Evolutionary conservation across 2,113 vertebrate genomes (phyloP).

Genomic region (Eudyptes chrysolophus): DNA sequence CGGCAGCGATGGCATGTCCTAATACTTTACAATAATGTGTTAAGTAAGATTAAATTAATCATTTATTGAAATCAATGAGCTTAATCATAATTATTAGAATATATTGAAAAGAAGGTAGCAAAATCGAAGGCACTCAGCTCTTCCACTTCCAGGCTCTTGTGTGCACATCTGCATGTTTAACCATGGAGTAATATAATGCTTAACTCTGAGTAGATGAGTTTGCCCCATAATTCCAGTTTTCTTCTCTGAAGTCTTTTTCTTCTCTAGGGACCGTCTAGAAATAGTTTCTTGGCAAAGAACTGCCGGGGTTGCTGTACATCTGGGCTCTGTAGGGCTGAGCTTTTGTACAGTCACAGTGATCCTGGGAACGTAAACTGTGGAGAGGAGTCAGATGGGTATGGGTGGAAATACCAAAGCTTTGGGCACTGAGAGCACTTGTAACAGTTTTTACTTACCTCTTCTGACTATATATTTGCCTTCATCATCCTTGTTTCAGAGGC

Average conservation of each 20-base stretch:
- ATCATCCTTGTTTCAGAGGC: neutral
- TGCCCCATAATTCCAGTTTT: neutral
- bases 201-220: neutral
- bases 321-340: neutral
- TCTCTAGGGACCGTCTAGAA: neutral
- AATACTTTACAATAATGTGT: neutral
- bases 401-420: neutral
- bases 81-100: neutral
- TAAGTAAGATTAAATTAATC: neutral
- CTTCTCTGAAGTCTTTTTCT: neutral
- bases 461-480: neutral
- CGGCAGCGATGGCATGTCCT: neutral
- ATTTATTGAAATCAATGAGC: neutral
- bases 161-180: neutral
- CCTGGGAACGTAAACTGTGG: neutral
- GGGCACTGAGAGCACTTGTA: neutral
- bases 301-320: neutral
- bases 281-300: neutral
- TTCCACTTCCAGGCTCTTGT: neutral
- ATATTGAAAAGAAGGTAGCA: neutral
- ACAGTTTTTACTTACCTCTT: neutral
- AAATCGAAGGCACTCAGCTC: neutral
- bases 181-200: neutral
- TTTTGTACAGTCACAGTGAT: neutral
- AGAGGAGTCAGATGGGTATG: fast-evolving